Conservation (phyloP, 2,113 vertebrate species). For the Anguilla rostrata region DNA sequence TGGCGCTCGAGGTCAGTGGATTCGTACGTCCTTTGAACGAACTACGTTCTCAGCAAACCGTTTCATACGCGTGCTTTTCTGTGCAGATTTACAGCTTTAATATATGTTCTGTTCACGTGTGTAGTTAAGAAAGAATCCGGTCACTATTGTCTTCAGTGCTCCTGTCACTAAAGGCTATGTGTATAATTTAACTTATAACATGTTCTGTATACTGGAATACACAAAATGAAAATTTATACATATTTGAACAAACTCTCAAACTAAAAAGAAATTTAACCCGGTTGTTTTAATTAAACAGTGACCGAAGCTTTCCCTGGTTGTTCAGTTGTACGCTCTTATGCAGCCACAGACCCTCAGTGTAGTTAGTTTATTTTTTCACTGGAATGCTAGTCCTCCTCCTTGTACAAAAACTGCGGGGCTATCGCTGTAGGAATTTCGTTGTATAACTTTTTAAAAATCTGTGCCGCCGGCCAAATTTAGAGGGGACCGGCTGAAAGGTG, state of each 20-base stretch:
- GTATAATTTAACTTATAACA: too few relatives aligned
- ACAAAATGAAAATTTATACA: not conserved
- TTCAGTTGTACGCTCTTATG: not conserved
- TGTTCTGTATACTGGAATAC: not conserved
- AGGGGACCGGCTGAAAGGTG: slow-evolving; percentile 11
- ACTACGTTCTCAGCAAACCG: too few relatives aligned
- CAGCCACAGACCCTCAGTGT: not conserved
- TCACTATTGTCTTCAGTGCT: too few relatives aligned
- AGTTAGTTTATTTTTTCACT: not conserved
- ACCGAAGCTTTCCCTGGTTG: not conserved
- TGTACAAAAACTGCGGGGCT: not conserved
- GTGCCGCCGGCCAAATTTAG: not conserved
- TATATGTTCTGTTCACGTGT: too few relatives aligned
- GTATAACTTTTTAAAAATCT: not conserved
- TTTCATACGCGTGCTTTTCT: not conserved
- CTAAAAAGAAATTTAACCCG: not conserved
- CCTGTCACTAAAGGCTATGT: too few relatives aligned
- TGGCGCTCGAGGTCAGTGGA: not conserved
- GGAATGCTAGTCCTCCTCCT: not conserved
- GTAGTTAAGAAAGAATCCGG: too few relatives aligned
- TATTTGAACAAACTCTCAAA: not conserved
- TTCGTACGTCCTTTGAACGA: not conserved
- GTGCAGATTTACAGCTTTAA: not conserved
- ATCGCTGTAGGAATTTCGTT: not conserved
- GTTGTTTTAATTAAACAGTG: not conserved